Base-by-base conservation (phyloP, 2,113 vertebrate species). In the Arvicanthis niloticus region DNA sequence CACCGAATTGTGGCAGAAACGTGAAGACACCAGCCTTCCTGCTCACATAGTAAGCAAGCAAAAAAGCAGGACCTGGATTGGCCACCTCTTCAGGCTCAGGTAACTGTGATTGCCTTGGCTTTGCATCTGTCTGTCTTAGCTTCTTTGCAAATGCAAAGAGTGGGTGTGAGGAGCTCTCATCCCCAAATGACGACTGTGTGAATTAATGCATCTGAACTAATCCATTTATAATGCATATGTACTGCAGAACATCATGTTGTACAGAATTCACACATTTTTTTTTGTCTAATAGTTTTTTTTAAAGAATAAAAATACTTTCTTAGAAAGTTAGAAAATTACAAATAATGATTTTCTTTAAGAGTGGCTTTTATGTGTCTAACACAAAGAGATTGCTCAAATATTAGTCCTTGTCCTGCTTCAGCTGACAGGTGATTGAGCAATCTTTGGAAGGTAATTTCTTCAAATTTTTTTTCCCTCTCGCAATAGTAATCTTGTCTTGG, bases 241-340 rank as follows among this genome's bases (percentile, higher is more conserved):
- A 81, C 34, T 42, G 45, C 60, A 86, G 67, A 86, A 31, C 16
- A 60, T 60, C 62, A n/a, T 15, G 22, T 21, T 62, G 62, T 60
- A 40, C 6, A 40, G 12, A 81, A 72, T 70, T 78, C 19, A 58
- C 48, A n/a, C 22, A 15, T 51, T 51, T 51, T 62, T 70, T 72
- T 88, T 73, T 48, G 48, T 51, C 22, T 51, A 53, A 31, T 12
- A 31, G 8, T 51, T 73, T n/a, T 73, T n/a, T n/a, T 45, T 40
- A 94, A 81, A 93, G 89, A 93, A 76, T 56, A 84, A 31, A 95
- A 76, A 91, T 40, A n/a, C 5, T 91, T 95, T 81, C 48, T 93
- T 89, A 78, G 45, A 88, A 94, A 93, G 45, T 77, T 82, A n/a
- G 68, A 51, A 77, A 42, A 91, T 92, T 95, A 70, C 93, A 96